Base-by-base conservation (phyloP, 2,113 vertebrate genomes). In the Scartelaos histophorus region DNA sequence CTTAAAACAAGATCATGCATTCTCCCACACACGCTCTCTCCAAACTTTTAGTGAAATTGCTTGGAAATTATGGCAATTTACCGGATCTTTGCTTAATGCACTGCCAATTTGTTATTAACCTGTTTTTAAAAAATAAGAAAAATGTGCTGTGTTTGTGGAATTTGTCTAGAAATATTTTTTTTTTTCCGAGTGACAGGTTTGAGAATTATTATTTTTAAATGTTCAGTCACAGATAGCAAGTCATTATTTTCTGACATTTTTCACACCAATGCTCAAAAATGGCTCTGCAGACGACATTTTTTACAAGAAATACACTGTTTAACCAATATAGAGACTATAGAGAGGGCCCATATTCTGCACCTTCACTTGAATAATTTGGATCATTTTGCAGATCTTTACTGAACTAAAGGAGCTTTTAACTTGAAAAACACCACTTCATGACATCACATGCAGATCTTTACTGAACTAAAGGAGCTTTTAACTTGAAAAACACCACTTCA, bases 1-100 rank as follows among this genome's bases (percentile, higher is more conserved):
- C 58, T 73, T 81, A 77, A 87, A 87, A 90, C 77, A 73, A 79
- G 86, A 88, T 88, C 75, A 75, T 65, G 76, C 85, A 79, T 73
- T 70, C 81, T 83, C 72, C 45, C n/a, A 76, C 81, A 81, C 85
- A 74, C 25, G 80, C 81, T 66, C 70, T 46, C n/a, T 46, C 78
- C 49, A 83, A 88, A 89, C 87, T 91, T 92, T 90, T 83, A 81
- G 76, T 17, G 25, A 88, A 92, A 91, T 91, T 91, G 89, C 81
- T 65, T 62, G 65, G 76, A 74, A 90, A 84, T 87, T 86, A 89
- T 89, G 80, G 74, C 88, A 82, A 88, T 85, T 81, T 75, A 76
- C 46, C 75, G 76, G 69, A 65, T 82, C 76, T 83, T 67, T 56
- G 45, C 66, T 82, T 76, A 73, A 78, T 79, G 70, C 75, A 70